Base-by-base conservation (phyloP, 2,797 vertebrate species). In the Peromyscus attwateri region DNA sequence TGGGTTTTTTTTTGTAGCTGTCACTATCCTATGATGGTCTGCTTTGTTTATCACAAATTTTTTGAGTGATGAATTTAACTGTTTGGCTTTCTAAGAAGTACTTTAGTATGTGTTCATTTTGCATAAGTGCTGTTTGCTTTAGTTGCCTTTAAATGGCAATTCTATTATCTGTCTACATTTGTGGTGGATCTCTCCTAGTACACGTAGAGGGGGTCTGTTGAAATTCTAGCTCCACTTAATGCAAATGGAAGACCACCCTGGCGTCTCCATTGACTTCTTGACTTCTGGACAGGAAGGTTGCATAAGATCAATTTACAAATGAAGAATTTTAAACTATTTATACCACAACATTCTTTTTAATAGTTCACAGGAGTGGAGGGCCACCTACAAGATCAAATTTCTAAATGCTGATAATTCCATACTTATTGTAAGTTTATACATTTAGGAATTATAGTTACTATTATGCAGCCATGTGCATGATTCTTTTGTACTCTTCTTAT, bases 81-180 rank as follows among this genome's bases (percentile, higher is more conserved):
- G 68, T 7, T 70, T 77, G 7, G 27, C 14, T 71, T 89, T 73
- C 27, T 87, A 52, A 62, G 23, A 23, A 79, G 37, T 46, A 31
- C 83, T 90, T 90, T 87, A 62, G n/a, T 87, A 43, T 87, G 9
- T 55, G 2, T 76, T 75, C 34, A 91, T n/a, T 73, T 85, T 88
- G 17, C 25, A 5, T 66, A 49, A 43, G 34, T 83, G 34, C 49
- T 62, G 21, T 66, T 89, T 52, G 34, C n/a, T 85, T 85, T 37
- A 49, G 34, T 91, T 93, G 31, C 46, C 23, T 87, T 80, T 87
- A 66, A 92, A 13, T 87, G 55, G 11, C n/a, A 34, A 2, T 71
- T 34, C 40, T 79, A 5, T 37, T 37, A 8, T 75, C 34, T 13
- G 1, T 27, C 52, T 3, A 29, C 4, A 17, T 13, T 23, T 29